A percentile compares a stretch with the other conserved stretches of the same genome.
These are phyloP conservation scores for Mungos mungo DNA, from an alignment of 2,113 vertebrate species.

Conservation along the genomic window DNA sequence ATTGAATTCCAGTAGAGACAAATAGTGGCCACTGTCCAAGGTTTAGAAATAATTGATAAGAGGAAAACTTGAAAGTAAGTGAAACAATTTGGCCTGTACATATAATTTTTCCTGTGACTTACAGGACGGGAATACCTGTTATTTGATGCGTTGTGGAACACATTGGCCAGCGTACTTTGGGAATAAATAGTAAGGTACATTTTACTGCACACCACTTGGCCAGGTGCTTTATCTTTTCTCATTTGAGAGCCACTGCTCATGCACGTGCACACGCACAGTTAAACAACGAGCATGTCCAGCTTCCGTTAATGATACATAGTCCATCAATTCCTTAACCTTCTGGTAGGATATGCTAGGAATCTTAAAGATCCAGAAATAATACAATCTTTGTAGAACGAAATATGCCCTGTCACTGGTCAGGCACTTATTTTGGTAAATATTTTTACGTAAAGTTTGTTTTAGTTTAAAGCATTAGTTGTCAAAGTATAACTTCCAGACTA, in stretches of 20 bases:
- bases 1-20: neutral
- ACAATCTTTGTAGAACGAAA: neutral
- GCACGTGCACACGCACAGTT: neutral
- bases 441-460: slow-evolving; percentile 31
- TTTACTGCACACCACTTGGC: neutral
- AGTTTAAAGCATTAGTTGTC: neutral
- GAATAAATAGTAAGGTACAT: neutral
- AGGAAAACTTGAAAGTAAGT: neutral
- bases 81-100: neutral
- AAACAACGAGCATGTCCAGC: neutral
- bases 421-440: neutral
- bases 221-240: neutral
- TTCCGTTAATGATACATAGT: neutral
- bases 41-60: neutral
- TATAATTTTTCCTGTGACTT: neutral
- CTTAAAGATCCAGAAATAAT: neutral
- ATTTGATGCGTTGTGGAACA: neutral
- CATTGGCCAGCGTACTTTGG: neutral
- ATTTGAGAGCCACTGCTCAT: neutral
- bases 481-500: neutral
- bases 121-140: neutral
- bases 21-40: neutral
- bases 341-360: neutral
- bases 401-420: neutral
- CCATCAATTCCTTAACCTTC: neutral